Evolutionary conservation across 2,797 vertebrate species (phyloP).

Genomic region (Sebastes elongatus): DNA sequence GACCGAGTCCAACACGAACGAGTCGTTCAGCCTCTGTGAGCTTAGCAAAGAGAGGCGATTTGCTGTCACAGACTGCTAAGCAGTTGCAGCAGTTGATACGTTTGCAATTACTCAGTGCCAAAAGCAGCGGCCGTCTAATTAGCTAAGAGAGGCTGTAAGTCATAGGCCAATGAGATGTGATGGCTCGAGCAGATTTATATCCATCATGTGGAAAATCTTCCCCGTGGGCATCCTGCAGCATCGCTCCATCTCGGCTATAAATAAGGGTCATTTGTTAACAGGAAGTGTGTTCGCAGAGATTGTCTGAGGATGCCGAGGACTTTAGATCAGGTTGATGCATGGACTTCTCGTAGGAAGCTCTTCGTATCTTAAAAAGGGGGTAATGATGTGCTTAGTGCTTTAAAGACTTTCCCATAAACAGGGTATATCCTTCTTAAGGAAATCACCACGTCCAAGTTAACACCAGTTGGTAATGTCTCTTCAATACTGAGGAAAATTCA

Average conservation of each 20-base stretch:
- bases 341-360: conserved; percentile 5
- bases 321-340: conserved; percentile 32
- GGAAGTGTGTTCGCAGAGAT: conserved; percentile 32
- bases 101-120: conserved; percentile 53
- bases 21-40: not conserved
- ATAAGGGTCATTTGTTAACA: conserved; percentile 61
- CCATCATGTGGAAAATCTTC: conserved; percentile 57
- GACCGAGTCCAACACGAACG: not conserved
- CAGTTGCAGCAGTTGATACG: conserved; percentile 38
- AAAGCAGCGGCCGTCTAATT: conserved; percentile 60
- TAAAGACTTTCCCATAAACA: not conserved
- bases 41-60: conserved; percentile 14
- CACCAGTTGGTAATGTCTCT: not conserved
- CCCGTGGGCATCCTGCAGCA: conserved; percentile 41
- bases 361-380: not conserved
- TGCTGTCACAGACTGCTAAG: conserved; percentile 48
- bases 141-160: conserved; percentile 59
- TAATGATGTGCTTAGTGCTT: conserved; percentile 32
- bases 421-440: not conserved
- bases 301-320: conserved; percentile 17
- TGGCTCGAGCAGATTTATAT: conserved; percentile 66
- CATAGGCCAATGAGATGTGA: conserved; percentile 60
- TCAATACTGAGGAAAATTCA: not conserved
- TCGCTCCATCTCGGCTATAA: conserved; percentile 41
- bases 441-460: not conserved